Evolutionary conservation across 2,797 vertebrate genomes (phyloP).

Genomic region (Notoglanidium macrostoma): DNA sequence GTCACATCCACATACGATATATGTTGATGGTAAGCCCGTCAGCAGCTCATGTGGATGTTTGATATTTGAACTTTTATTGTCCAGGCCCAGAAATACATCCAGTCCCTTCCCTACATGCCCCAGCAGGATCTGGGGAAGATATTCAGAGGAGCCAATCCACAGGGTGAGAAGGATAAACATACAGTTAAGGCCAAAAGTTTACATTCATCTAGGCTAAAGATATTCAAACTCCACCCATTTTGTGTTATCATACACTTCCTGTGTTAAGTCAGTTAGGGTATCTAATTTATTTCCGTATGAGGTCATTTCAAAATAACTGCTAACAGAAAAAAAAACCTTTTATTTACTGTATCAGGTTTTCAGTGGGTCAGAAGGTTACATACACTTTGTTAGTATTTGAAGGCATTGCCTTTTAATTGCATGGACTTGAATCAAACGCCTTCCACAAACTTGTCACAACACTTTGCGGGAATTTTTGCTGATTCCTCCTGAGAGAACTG

Average conservation of each 20-base stretch:
- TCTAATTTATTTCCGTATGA: background rate
- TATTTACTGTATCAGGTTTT: background rate
- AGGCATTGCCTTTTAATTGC: background rate
- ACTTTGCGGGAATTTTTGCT: background rate
- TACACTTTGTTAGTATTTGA: background rate
- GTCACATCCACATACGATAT: background rate
- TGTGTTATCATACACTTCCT: background rate
- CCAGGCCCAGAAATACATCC: constrained; percentile 96
- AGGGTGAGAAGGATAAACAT: constrained; percentile 75
- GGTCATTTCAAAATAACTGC: background rate
- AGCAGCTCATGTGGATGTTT: background rate
- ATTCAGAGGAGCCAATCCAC: constrained; percentile 91
- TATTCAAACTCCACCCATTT: background rate
- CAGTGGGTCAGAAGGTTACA: no score
- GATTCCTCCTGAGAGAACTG: background rate
- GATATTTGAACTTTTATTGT: constrained; percentile 53
- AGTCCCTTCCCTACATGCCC: constrained; percentile 96
- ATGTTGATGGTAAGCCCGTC: background rate
- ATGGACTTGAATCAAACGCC: background rate
- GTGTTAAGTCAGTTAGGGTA: background rate
- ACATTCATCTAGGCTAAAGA: background rate
- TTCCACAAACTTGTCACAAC: background rate
- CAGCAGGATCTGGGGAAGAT: constrained; percentile 94
- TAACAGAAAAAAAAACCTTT: background rate
- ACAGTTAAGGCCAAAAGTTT: background rate